phyloP scores from a whole-genome alignment of 2,888 invertebrate genomes.

The Drosophila yooni region DNA sequence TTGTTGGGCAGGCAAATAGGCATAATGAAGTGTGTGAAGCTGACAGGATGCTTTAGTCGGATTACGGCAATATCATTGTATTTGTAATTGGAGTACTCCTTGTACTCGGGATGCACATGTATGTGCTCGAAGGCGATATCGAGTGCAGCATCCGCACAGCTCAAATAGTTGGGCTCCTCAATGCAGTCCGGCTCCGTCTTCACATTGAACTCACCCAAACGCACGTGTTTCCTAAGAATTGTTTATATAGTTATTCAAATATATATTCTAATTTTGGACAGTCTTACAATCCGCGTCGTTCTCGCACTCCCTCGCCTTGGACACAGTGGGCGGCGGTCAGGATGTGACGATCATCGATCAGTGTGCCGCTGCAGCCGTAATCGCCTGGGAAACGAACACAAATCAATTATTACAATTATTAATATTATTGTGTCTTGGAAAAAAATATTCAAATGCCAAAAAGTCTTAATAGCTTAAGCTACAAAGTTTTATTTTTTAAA shows the following conservation, averaged over 20 bases:
- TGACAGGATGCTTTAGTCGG: slow-evolving; percentile 77
- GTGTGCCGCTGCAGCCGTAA: slow-evolving; percentile 88
- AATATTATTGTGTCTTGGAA: not conserved
- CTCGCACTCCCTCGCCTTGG: slow-evolving; percentile 85
- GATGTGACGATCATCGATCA: slow-evolving; percentile 87
- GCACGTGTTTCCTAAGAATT: slow-evolving; percentile 84
- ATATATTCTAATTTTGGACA: not conserved
- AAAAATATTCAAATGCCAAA: too few species aligned
- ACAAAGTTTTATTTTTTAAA: too few species aligned
- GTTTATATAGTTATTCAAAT: not conserved
- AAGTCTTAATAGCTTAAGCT: too few species aligned
- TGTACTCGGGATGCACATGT: slow-evolving; percentile 88
- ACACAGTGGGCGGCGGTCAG: slow-evolving; percentile 89
- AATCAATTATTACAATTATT: not conserved
- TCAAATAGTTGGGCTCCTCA: slow-evolving; percentile 82
- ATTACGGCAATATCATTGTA: slow-evolving; percentile 87
- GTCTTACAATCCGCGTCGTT: slow-evolving; percentile 87
- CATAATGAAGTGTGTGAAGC: slow-evolving; percentile 86
- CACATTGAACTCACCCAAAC: slow-evolving; percentile 89
- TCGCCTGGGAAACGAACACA: slow-evolving; percentile 72
- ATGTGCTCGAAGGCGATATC: slow-evolving; percentile 88
- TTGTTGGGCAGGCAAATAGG: slow-evolving; percentile 87
- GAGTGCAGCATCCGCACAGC: slow-evolving; percentile 88
- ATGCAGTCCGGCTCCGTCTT: slow-evolving; percentile 88
- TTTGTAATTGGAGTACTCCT: slow-evolving; percentile 86